phyloP scores from a whole-genome alignment of 2,797 vertebrate genomes.

The Alauda arvensis region DNA sequence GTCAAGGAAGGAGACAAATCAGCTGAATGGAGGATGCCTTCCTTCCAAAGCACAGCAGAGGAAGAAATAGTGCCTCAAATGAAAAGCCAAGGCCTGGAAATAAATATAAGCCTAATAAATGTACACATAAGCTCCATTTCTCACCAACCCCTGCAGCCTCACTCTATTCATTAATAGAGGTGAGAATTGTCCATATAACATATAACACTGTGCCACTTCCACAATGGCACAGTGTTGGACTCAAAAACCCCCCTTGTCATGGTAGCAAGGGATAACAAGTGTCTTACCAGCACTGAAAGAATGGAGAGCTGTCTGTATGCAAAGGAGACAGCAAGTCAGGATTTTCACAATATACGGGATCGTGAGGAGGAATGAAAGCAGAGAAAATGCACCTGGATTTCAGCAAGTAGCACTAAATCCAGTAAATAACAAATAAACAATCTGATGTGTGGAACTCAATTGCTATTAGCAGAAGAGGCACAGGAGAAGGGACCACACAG shows the following conservation, averaged over 20 bases:
- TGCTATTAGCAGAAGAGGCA: background rate
- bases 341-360: background rate
- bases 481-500: background rate
- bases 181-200: background rate
- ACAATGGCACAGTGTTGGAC: rapidly evolving
- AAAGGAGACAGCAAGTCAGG: background rate
- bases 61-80: background rate
- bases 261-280: background rate
- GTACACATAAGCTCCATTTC: background rate
- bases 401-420: background rate
- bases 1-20: background rate
- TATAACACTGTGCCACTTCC: background rate
- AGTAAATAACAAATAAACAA: background rate
- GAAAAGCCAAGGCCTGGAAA: background rate
- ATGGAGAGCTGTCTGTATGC: background rate
- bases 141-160: background rate
- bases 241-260: background rate
- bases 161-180: background rate
- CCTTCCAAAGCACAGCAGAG: background rate
- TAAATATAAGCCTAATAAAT: background rate
- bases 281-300: background rate
- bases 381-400: background rate
- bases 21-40: background rate
- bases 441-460: background rate
- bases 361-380: background rate